Conservation (phyloP, 2,113 vertebrate genomes). For the Microcebus lehilahytsara region DNA sequence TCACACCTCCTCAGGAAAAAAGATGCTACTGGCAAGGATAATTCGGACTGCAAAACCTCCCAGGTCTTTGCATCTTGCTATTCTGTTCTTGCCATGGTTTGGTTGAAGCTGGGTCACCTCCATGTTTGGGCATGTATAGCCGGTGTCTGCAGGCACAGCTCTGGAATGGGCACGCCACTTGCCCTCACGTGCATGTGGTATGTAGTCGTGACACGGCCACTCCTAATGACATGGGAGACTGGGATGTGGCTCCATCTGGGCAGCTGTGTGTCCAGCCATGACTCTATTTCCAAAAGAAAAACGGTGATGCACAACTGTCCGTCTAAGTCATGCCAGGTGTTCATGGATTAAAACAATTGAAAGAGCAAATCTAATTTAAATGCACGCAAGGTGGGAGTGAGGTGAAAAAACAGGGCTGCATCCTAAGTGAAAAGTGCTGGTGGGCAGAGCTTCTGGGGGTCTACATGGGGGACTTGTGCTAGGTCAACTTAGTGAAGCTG, state of each 20-base stretch:
- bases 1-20: background rate
- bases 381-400: background rate
- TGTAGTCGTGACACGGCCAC: background rate
- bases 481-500: background rate
- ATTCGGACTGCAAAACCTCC: too few species aligned
- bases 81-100: background rate
- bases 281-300: background rate
- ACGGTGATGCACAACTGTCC: background rate
- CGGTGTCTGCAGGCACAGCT: background rate
- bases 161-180: too few species aligned
- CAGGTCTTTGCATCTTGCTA: background rate
- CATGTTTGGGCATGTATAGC: background rate
- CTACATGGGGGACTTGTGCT: background rate
- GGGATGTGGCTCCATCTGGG: background rate
- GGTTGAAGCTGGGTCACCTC: background rate
- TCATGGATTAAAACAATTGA: background rate
- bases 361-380: background rate
- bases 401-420: background rate
- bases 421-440: background rate
- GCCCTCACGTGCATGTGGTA: fast-evolving
- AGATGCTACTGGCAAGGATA: background rate
- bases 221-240: background rate
- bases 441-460: background rate
- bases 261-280: background rate
- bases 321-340: background rate